These are phyloP conservation scores for Meda fulgida DNA, from an alignment of 2,797 vertebrate genomes.

Conservation along the genomic window DNA sequence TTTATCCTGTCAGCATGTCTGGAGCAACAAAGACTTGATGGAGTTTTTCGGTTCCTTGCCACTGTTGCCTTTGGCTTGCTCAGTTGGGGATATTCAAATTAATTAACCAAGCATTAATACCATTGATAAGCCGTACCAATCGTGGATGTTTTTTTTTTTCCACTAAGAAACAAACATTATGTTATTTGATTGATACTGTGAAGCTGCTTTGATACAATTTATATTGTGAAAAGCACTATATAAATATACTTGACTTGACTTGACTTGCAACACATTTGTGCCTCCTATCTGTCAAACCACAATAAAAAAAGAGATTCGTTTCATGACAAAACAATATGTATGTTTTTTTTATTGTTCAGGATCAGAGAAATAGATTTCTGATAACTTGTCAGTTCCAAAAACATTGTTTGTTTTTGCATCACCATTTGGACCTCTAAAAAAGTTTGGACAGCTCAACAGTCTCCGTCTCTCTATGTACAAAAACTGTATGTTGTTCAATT, in stretches of 20 bases:
- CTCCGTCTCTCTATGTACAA: too few species aligned
- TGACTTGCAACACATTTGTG: neutral
- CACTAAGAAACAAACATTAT: too few species aligned
- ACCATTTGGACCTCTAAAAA: neutral
- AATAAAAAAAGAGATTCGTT: neutral
- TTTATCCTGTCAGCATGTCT: slow-evolving; percentile 29
- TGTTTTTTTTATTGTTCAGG: slow-evolving; percentile 10
- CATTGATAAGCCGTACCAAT: too few species aligned
- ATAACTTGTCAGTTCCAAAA: neutral
- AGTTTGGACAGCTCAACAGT: neutral
- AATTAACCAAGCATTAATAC: too few species aligned
- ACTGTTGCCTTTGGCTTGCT: too few species aligned
- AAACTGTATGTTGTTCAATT: slow-evolving; percentile 4
- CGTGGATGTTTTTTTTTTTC: too few species aligned
- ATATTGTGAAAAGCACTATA: too few species aligned
- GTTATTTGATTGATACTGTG: too few species aligned
- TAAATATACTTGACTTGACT: too few species aligned
- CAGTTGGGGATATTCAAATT: too few species aligned
- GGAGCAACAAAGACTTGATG: neutral
- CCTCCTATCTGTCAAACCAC: neutral
- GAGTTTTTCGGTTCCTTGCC: too few species aligned
- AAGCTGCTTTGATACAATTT: too few species aligned
- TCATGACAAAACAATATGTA: neutral
- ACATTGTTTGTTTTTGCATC: neutral
- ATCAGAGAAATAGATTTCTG: neutral